Evolutionary conservation across 1,140 invertebrate genomes (phyloP), one percentile per base, ranked within the genome.

Genomic region (Drosophila ambigua): DNA sequence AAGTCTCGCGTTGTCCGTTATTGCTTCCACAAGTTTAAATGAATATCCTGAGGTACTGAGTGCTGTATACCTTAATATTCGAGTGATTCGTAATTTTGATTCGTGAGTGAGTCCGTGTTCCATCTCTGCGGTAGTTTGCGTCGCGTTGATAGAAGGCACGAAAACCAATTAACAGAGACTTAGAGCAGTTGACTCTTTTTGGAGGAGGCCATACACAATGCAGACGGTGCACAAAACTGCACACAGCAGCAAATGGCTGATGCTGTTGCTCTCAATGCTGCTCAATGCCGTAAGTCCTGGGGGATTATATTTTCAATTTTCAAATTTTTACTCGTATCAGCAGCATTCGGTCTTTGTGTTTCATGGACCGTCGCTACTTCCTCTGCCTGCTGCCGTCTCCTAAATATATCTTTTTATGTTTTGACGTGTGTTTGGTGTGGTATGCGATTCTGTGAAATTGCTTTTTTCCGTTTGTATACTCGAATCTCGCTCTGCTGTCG

Each of bases 221-320:
- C 83, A 88, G 75, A 31, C 72, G 64, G 67, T 83, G 83, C 83
- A 88, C 79, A 79, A 65, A 58, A 79, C 76, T 79, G 83, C 83
- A 73, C 78, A 64, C 23, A 62, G 62, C 46, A 88, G 79, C 67
- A 83, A 72, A 59, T 87, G 79, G 76, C 61, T 87, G 39, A 20
- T 88, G 50, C 61, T 87, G 61, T 57, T 87, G 67, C 72, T 87
- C 49, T 79, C 83, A 23, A 88, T 88, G 83, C 75, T 87, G 54
- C 76, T 87, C 24, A 87, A 87, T 77, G 83, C 83, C 58, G 83
- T 87, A 88, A 87, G 83, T 88, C 48, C n/a, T n/a, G 52, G 52
- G 52, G 82, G 78, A 87, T 85, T 87, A 85, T 74, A 61, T 67
- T 82, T 88, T 85, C 73, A 82, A 75, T 88, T 80, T 88, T 44